Base-by-base conservation (phyloP, 2,888 invertebrate species). In the Tanytarsus gracilentus region DNA sequence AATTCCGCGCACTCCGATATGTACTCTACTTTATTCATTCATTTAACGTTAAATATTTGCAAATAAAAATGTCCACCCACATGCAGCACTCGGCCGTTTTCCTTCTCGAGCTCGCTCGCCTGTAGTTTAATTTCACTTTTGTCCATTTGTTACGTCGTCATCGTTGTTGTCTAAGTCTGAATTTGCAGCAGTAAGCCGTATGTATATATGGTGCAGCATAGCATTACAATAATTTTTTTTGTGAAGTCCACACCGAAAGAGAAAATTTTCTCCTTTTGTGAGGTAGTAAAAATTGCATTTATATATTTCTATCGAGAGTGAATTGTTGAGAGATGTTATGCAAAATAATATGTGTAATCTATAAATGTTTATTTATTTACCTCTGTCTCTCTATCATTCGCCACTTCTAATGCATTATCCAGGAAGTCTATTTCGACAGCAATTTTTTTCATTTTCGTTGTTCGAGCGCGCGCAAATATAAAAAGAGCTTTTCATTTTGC, bases 41-140 rank as follows among this genome's bases (percentile, higher is more conserved):
- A 48, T 48, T 58, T 48, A 58, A 40, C 21, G 14, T 58, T 58
- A 58, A 58, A 58, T 58, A 58, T 44, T 58, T 58, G 58, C 48
- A 58, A 58, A 58, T 58, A 58, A 58, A 58, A 58, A 44, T 29
- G 58, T 58, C 58, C 58, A 48, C 58, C 58, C 48, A 58, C 58
- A 55, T 36, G 36, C 49, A 25, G 9, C 4, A 9, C n/a, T 39
- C 39, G 6, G n/a, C 26, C 25, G 14, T 33, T 39, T 55, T 40
- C 36, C 36, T 36, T 55, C 29, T 51, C 51, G 14, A 16, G 8
- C 23, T 36, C 55, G 9, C 25, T 49, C 25, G 26, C 49, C 18
- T 26, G 21, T 55, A 55, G 55, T 39, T 40, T 55, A 55, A n/a
- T n/a, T n/a, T 29, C 29, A 7, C 29, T 6, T 29, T 29, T 29